Evolutionary conservation across 1,140 invertebrate genomes (phyloP), one percentile per base, ranked within the genome.

Genomic region (Mactra quadrangularis): DNA sequence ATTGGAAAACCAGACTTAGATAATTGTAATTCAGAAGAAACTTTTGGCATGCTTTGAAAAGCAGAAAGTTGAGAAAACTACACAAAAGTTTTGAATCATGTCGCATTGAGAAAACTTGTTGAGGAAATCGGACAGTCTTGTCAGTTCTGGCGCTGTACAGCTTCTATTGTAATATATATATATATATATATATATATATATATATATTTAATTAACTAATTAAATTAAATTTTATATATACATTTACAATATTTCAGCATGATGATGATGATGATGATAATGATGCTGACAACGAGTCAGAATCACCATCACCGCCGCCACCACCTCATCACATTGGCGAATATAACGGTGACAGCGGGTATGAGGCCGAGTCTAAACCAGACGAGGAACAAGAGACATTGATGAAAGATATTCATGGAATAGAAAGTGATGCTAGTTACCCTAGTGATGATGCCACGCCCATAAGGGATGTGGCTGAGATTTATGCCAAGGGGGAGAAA

Each of bases 361-460:
- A 89, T 72, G 88, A 89, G 60, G 88, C 88, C 15, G 87, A 88
- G 72, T 89, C 88, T n/a, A 83, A 86, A n/a, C 88, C 86, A 11
- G 88, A 89, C 60, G 77, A 85, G 53, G 87, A 85, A 11, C 86
- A 89, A n/a, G 88, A 89, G 33, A 64, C 76, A 0, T 50, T 78
- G 7, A 68, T 78, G 62, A 78, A 53, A 60, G 76, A 68, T 31
- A 66, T 57, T 53, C 76, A 53, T 41, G 62, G 76, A 38, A 68
- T 41, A 41, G 53, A 57, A 64, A 59, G 57, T 60, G 57, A 62
- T 60, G 72, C 52, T 35, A 47, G 45, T 50, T 62, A 33, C 45
- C 53, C 47, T 33, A 62, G 55, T 76, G 64, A 68, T 19, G 45
- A 50, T 68, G 64, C 31, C 19, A 17, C 38, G 0, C 59, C 29